phyloP scores from a whole-genome alignment of 2,797 vertebrate species.

The Microcaecilia unicolor region DNA sequence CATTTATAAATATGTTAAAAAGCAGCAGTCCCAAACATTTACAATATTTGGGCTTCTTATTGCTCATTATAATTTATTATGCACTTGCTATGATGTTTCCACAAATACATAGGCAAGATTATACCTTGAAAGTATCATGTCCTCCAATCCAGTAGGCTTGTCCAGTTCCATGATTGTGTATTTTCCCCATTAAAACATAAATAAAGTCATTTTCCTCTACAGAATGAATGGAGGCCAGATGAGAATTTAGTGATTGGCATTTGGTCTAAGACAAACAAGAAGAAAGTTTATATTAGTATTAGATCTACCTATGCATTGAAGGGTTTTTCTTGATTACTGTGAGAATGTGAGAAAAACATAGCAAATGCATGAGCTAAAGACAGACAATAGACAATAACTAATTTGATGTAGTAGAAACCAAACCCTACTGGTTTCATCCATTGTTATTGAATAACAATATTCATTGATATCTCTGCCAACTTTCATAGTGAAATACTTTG shows the following conservation, averaged over 20 bases:
- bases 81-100: too few species aligned
- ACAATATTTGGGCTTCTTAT: too few species aligned
- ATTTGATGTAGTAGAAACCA: neutral
- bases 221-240: conserved; percentile 3
- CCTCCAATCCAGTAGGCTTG: conserved; percentile 1
- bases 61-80: too few species aligned
- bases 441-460: neutral
- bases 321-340: neutral
- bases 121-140: conserved; percentile 1
- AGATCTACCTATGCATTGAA: too few species aligned
- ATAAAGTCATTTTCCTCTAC: conserved; percentile 2
- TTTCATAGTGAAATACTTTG: neutral
- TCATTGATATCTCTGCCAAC: neutral
- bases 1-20: too few species aligned
- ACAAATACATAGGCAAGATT: neutral
- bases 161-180: neutral
- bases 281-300: too few species aligned
- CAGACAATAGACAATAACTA: neutral
- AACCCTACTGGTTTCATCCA: too few species aligned
- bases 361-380: neutral
- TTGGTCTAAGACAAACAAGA: too few species aligned
- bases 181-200: conserved; percentile 3
- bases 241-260: neutral
- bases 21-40: too few species aligned
- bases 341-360: neutral